Evolutionary conservation across 2,888 invertebrate genomes (phyloP).

Genomic region (Cantharis lateralis): DNA sequence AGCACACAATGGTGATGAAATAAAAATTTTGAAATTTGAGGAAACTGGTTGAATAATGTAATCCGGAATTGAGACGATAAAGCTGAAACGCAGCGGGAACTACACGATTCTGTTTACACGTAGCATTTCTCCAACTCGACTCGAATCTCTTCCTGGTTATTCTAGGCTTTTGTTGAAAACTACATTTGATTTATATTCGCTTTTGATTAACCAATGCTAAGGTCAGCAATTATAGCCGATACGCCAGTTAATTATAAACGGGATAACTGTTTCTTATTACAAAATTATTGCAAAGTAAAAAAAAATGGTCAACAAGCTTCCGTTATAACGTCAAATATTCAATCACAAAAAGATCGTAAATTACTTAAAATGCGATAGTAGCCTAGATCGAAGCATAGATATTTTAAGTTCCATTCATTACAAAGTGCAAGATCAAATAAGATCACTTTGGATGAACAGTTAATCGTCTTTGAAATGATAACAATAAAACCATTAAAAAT

Average conservation of each 20-base stretch:
- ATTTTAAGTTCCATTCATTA: background rate
- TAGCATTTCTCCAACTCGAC: conserved; percentile 23
- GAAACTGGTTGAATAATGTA: conserved; percentile 18
- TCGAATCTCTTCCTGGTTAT: conserved; percentile 31
- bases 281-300: background rate
- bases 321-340: background rate
- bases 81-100: conserved; percentile 28
- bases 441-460: background rate
- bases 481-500: background rate
- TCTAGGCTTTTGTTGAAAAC: conserved; percentile 16
- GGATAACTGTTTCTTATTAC: background rate
- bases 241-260: background rate
- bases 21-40: background rate
- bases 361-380: background rate
- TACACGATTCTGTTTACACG: conserved; percentile 29
- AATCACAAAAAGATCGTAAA: background rate
- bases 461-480: background rate
- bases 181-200: conserved; percentile 12
- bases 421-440: background rate
- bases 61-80: conserved; percentile 31
- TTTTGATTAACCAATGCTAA: conserved; percentile 2
- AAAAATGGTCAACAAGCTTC: background rate
- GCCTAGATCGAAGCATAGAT: background rate
- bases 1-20: background rate
- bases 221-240: conserved; percentile 3